phyloP scores from a whole-genome alignment of 2,113 vertebrate species.

The Cariama cristata region DNA sequence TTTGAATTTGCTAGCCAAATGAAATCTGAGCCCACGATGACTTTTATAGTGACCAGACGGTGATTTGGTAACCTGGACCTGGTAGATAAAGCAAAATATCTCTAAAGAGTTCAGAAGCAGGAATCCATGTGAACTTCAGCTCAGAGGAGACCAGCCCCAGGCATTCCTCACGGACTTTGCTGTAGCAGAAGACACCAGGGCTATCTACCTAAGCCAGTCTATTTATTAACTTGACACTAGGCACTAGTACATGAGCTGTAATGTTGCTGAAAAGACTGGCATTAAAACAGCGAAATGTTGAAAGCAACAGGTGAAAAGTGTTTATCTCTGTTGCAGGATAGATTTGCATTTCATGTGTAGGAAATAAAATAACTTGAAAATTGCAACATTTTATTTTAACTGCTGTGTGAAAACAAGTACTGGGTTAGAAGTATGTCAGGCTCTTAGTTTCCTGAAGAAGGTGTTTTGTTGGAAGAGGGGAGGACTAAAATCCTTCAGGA shows the following conservation, averaged over 20 bases:
- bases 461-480: background rate
- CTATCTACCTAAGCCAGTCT: background rate
- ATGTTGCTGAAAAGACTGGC: background rate
- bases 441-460: background rate
- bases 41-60: background rate
- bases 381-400: background rate
- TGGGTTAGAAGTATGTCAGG: background rate
- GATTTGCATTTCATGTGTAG: background rate
- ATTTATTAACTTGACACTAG: background rate
- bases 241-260: background rate
- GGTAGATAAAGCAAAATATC: background rate
- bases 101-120: background rate
- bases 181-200: background rate
- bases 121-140: background rate
- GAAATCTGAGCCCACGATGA: background rate
- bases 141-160: background rate
- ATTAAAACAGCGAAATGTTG: background rate
- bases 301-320: background rate
- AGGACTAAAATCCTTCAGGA: background rate
- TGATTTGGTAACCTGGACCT: background rate
- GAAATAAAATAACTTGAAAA: slow-evolving; percentile 1
- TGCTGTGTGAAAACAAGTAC: background rate
- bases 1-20: background rate
- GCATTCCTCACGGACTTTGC: background rate
- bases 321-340: background rate